phyloP scores from a whole-genome alignment of 2,888 invertebrate species.

The Mythimna pallens region DNA sequence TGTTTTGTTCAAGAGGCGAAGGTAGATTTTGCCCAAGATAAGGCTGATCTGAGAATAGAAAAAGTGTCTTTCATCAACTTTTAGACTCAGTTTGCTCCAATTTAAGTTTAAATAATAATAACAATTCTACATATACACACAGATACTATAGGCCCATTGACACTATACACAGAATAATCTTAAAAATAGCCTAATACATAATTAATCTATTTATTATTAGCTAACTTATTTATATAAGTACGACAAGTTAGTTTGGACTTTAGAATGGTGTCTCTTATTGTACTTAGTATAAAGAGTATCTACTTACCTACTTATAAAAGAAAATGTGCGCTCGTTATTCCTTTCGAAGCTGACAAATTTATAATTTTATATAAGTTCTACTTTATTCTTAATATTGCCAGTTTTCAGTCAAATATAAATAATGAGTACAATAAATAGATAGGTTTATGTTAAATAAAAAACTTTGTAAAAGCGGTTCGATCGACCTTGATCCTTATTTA shows the following conservation, averaged over 20 bases:
- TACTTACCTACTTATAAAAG: too few relatives aligned
- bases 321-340: neutral
- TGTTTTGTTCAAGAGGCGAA: slow-evolving; percentile 3
- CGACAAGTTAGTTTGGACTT: too few relatives aligned
- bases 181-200: too few relatives aligned
- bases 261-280: too few relatives aligned
- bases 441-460: neutral
- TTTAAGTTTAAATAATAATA: too few relatives aligned
- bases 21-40: neutral
- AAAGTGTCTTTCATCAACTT: neutral
- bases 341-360: neutral
- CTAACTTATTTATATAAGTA: too few relatives aligned
- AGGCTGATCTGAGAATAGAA: neutral
- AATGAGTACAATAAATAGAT: neutral
- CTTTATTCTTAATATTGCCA: neutral
- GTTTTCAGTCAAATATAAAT: neutral
- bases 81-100: neutral
- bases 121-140: too few relatives aligned
- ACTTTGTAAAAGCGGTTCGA: neutral
- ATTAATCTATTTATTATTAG: too few relatives aligned
- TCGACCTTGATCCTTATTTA: slow-evolving; percentile 21
- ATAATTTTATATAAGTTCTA: too few relatives aligned
- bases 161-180: too few relatives aligned
- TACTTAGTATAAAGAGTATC: too few relatives aligned
- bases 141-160: too few relatives aligned